phyloP scores from a whole-genome alignment of 2,888 invertebrate genomes.

The Drosophila prolongata region DNA sequence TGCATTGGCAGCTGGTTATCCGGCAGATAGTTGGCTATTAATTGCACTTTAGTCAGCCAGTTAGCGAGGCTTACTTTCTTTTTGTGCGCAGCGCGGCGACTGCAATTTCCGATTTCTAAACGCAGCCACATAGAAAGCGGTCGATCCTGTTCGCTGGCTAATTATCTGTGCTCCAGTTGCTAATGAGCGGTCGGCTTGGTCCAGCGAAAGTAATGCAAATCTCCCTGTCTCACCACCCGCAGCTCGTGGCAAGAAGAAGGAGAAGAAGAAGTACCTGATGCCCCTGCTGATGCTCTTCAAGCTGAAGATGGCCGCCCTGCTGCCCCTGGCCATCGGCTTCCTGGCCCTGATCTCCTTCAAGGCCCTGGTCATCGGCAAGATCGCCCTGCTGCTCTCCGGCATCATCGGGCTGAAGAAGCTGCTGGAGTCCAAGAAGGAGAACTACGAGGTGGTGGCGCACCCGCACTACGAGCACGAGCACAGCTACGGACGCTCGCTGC shows the following conservation, averaged over 20 bases:
- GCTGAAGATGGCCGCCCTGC: conserved; percentile 91
- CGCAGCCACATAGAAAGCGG: conserved; percentile 70
- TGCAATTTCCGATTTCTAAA: conserved; percentile 63
- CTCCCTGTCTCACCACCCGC: conserved; percentile 55
- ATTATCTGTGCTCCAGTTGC: conserved; percentile 73
- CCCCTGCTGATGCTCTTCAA: conserved; percentile 91
- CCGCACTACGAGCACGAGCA: conserved; percentile 87
- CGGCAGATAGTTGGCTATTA: conserved; percentile 53
- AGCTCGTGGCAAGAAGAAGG: conserved; percentile 92
- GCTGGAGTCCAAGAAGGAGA: conserved; percentile 89
- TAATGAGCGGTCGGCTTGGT: conserved; percentile 63
- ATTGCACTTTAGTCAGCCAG: conserved; percentile 71
- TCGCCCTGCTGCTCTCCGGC: conserved; percentile 91
- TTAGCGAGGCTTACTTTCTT: conserved; percentile 74
- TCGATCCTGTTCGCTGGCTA: conserved; percentile 67
- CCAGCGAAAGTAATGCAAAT: conserved; percentile 70
- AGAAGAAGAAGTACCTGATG: conserved; percentile 91
- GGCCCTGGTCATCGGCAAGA: conserved; percentile 93
- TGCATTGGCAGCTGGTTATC: conserved; percentile 67
- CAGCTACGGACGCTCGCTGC: conserved; percentile 88
- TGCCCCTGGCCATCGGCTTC: conserved; percentile 91
- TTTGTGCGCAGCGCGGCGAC: conserved; percentile 44
- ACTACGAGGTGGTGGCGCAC: conserved; percentile 91
- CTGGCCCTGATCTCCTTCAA: conserved; percentile 93
- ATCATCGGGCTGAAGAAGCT: conserved; percentile 91